A percentile compares a stretch with the other conserved stretches of the same genome.
Evolutionary conservation across 2,113 vertebrate genomes (phyloP).

Genomic region (Lepus europaeus): DNA sequence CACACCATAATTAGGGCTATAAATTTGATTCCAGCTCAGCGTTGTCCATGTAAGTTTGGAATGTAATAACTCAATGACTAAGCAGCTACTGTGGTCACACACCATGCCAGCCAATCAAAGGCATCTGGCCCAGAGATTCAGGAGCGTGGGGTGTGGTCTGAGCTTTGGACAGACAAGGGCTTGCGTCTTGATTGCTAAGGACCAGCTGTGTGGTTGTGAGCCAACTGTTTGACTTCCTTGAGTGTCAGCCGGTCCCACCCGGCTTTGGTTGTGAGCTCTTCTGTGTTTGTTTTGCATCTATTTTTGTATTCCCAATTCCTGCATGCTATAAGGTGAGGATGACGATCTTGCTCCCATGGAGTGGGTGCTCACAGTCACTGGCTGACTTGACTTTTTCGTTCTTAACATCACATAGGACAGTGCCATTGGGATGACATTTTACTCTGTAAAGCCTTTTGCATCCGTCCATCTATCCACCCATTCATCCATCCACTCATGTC

Average conservation of each 20-base stretch:
- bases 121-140: background rate
- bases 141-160: background rate
- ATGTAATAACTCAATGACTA: background rate
- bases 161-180: background rate
- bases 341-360: fast-evolving
- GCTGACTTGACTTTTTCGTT: fast-evolving
- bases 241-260: background rate
- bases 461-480: background rate
- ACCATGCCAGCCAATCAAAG: fast-evolving
- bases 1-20: background rate
- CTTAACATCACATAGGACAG: fast-evolving
- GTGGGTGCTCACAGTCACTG: fast-evolving
- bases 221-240: no score
- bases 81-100: fast-evolving
- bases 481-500: background rate
- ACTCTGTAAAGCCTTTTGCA: background rate
- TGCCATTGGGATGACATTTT: fast-evolving
- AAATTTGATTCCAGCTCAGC: background rate
- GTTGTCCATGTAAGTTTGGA: background rate
- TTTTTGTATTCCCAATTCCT: fast-evolving
- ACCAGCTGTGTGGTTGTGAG: background rate
- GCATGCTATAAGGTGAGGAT: fast-evolving
- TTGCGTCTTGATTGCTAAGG: fast-evolving
- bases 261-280: fast-evolving
- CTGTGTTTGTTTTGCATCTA: fast-evolving